Conservation (phyloP, 2,113 vertebrate genomes). For the Gobiocypris rarus region DNA sequence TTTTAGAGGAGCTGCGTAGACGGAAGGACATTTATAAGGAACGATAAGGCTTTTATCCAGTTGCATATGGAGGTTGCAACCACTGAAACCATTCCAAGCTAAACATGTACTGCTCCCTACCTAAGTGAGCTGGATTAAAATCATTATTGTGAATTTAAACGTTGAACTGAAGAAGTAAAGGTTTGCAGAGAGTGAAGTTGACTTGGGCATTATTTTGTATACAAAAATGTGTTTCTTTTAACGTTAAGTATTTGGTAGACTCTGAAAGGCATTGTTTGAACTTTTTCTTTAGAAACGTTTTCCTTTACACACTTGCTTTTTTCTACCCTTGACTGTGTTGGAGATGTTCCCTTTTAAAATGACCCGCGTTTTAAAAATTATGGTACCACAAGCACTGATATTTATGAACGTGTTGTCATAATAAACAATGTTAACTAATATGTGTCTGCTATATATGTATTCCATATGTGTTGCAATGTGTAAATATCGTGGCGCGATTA, state of each 20-base stretch:
- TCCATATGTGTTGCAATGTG: background rate
- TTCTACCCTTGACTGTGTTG: background rate
- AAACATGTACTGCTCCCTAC: slow-evolving; percentile 1
- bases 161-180: background rate
- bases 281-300: background rate
- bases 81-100: slow-evolving; percentile 24
- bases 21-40: slow-evolving; percentile 89
- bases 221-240: background rate
- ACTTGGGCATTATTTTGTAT: slow-evolving; percentile 18
- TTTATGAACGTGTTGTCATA: slow-evolving; percentile 28
- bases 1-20: slow-evolving; percentile 87
- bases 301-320: background rate
- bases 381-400: slow-evolving; percentile 42
- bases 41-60: slow-evolving; percentile 59
- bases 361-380: background rate
- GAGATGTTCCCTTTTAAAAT: background rate
- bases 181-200: background rate
- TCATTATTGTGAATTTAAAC: background rate
- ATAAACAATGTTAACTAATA: background rate
- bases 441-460: background rate
- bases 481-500: background rate
- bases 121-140: background rate
- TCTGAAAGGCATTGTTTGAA: background rate
- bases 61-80: background rate
- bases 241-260: background rate